These are phyloP conservation scores for Willowsia nigromaculata DNA, from an alignment of 2,888 invertebrate species.

Conservation along the genomic window DNA sequence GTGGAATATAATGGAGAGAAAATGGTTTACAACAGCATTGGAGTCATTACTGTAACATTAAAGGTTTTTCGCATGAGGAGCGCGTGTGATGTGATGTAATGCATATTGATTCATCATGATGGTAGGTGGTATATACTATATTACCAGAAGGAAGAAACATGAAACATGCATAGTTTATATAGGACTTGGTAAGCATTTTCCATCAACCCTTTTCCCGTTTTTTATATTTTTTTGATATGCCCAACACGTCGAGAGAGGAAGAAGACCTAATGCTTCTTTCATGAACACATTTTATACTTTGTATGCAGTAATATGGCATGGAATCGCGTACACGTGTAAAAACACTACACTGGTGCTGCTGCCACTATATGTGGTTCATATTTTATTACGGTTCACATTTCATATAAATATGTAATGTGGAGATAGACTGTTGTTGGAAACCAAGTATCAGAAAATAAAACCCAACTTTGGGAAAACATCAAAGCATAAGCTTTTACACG, in stretches of 20 bases:
- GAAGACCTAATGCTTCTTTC: slow-evolving; percentile 31
- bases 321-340: not conserved
- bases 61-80: slow-evolving; percentile 65
- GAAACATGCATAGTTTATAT: slow-evolving; percentile 8
- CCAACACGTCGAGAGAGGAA: slow-evolving; percentile 70
- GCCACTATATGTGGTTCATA: slow-evolving; percentile 2
- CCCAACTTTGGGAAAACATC: not conserved
- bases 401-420: slow-evolving; percentile 27
- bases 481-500: slow-evolving; percentile 42
- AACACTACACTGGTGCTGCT: not conserved
- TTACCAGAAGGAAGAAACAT: not conserved
- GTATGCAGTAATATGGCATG: too few relatives aligned
- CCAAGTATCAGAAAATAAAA: not conserved
- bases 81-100: slow-evolving; percentile 76
- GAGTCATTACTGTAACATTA: slow-evolving; percentile 54
- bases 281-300: not conserved
- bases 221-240: slow-evolving; percentile 73
- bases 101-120: slow-evolving; percentile 76
- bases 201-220: slow-evolving; percentile 45
- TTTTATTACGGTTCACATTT: slow-evolving; percentile 36
- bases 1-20: not conserved
- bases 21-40: not conserved
- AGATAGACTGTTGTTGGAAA: not conserved
- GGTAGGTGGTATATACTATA: not conserved
- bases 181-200: slow-evolving; percentile 26